A percentile compares a stretch with the other conserved stretches of the same genome.
phyloP scores from a whole-genome alignment of 2,113 vertebrate species.

The Hepsetus odoe region DNA sequence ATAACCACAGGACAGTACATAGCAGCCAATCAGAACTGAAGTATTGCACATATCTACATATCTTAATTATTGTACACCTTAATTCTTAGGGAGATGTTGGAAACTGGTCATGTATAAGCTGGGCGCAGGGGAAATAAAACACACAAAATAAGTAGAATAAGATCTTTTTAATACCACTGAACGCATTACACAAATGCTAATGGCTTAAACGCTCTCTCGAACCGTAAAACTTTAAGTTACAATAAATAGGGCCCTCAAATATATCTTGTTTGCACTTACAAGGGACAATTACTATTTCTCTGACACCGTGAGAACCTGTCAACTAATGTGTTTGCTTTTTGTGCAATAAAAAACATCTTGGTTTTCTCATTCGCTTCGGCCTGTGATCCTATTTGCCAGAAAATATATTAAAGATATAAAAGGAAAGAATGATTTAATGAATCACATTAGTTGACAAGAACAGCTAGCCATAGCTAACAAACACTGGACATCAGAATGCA shows the following conservation, averaged over 20 bases:
- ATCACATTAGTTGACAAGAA: not conserved
- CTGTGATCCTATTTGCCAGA: not conserved
- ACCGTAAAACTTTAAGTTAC: not conserved
- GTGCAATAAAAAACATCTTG: not conserved
- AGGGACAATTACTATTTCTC: not conserved
- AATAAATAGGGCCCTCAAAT: not conserved
- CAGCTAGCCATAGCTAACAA: not conserved
- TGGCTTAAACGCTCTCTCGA: not conserved
- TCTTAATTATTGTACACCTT: too few relatives aligned
- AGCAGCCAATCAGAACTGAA: too few relatives aligned
- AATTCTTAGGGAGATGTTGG: too few relatives aligned
- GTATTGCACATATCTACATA: too few relatives aligned
- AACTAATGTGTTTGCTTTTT: not conserved
- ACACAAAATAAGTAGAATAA: not conserved
- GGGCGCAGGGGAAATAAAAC: too few relatives aligned
- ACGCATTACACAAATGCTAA: too few relatives aligned
- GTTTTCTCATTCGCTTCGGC: not conserved
- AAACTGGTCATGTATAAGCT: too few relatives aligned
- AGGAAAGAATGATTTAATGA: not conserved
- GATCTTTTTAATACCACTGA: not conserved
- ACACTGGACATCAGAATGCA: conserved; percentile 1
- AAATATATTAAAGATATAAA: not conserved
- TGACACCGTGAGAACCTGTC: not conserved
- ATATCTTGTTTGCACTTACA: not conserved
- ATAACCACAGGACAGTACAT: too few relatives aligned